phyloP scores from a whole-genome alignment of 2,113 vertebrate species.

The Phyllostomus discolor region DNA sequence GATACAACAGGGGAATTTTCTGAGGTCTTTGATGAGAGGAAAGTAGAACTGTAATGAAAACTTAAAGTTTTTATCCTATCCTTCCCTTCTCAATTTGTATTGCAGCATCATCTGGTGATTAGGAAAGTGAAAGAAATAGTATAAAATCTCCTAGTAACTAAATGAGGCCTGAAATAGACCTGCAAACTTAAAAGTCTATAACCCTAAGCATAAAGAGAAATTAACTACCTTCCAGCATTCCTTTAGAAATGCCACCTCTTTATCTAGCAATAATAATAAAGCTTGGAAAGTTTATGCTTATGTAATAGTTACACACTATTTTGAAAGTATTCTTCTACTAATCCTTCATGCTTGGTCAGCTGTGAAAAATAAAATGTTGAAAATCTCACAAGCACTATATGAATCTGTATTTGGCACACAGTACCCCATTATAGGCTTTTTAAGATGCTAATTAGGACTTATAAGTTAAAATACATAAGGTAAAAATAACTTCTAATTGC shows the following conservation, averaged over 20 bases:
- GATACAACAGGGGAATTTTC: constrained; percentile 54
- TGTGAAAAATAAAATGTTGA: constrained; percentile 49
- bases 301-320: constrained; percentile 31
- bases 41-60: constrained; percentile 42
- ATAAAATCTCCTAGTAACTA: constrained; percentile 53
- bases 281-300: background rate
- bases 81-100: constrained; percentile 55
- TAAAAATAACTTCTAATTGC: constrained; percentile 23
- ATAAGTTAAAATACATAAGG: constrained; percentile 19
- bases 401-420: constrained; percentile 12
- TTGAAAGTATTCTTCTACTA: constrained; percentile 44
- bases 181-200: constrained; percentile 43
- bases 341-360: constrained; percentile 19
- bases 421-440: background rate
- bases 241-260: constrained; percentile 59
- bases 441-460: background rate
- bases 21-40: constrained; percentile 49
- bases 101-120: constrained; percentile 37
- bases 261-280: constrained; percentile 46
- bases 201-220: constrained; percentile 47
- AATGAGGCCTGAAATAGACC: constrained; percentile 40
- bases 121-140: constrained; percentile 44
- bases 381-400: background rate
- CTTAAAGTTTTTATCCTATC: background rate
- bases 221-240: constrained; percentile 29